phyloP scores from a whole-genome alignment of 2,113 vertebrate species.

The Leucoraja erinaceus region DNA sequence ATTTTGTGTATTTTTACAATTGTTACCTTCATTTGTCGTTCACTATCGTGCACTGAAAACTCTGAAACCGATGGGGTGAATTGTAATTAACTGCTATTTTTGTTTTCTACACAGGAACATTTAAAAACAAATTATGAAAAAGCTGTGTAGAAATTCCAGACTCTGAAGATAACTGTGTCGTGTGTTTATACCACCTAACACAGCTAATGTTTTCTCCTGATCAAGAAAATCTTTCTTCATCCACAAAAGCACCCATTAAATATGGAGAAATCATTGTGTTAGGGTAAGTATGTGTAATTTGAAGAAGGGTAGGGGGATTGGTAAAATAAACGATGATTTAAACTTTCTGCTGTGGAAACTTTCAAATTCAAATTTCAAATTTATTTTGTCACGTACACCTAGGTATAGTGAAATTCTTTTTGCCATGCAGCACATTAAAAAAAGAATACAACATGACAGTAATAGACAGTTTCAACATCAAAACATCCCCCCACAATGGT shows the following conservation, averaged over 20 bases:
- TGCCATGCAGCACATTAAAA: no score
- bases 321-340: not conserved
- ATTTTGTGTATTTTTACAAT: no score
- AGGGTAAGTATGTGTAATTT: slow-evolving; percentile 67
- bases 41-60: not conserved
- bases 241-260: slow-evolving; percentile 96
- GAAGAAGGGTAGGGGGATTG: not conserved
- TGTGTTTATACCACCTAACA: slow-evolving; percentile 61
- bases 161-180: slow-evolving; percentile 55
- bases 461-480: no score
- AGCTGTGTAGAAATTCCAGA: slow-evolving; percentile 63
- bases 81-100: not conserved
- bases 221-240: slow-evolving; percentile 87
- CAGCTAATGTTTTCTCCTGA: slow-evolving; percentile 96
- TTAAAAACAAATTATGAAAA: slow-evolving; percentile 67
- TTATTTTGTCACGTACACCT: no score
- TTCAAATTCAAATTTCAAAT: no score
- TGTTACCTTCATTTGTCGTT: not conserved
- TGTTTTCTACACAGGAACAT: slow-evolving; percentile 45
- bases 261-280: slow-evolving; percentile 98
- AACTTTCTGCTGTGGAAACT: not conserved
- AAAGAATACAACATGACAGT: no score
- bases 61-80: not conserved
- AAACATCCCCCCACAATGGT: no score
- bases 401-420: no score